phyloP scores from a whole-genome alignment of 2,888 invertebrate species.

The Agrotis exclamationis region DNA sequence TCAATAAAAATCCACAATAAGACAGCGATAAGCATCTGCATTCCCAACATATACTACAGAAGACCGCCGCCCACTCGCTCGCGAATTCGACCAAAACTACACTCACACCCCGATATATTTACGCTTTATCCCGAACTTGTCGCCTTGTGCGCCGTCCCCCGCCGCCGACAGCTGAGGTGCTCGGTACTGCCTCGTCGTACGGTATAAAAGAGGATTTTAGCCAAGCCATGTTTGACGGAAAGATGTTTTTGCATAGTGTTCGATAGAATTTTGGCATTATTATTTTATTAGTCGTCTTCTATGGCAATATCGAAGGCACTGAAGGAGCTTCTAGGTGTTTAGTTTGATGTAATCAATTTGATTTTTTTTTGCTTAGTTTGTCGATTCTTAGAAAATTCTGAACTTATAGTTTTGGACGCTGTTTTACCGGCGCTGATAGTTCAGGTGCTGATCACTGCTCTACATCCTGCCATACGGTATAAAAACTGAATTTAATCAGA shows the following conservation, averaged over 20 bases:
- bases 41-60: conserved; percentile 69
- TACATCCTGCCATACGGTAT: neutral
- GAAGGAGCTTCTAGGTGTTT: neutral
- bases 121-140: conserved; percentile 83
- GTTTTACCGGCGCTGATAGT: neutral
- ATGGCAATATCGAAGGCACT: neutral
- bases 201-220: conserved; percentile 38
- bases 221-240: conserved; percentile 25
- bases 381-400: neutral
- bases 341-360: neutral
- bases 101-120: conserved; percentile 85
- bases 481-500: conserved; percentile 26
- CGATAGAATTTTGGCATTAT: neutral
- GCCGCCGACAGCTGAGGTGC: conserved; percentile 44
- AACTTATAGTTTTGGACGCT: conserved; percentile 76
- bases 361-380: no score
- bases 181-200: conserved; percentile 23
- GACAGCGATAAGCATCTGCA: conserved; percentile 30
- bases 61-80: conserved; percentile 81
- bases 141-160: conserved; percentile 70
- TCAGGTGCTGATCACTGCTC: conserved; percentile 15
- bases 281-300: neutral
- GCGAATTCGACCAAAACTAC: conserved; percentile 86
- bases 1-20: conserved; percentile 3
- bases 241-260: conserved; percentile 30